Evolutionary conservation across 2,113 vertebrate genomes (phyloP).

Genomic region (Menura novaehollandiae): DNA sequence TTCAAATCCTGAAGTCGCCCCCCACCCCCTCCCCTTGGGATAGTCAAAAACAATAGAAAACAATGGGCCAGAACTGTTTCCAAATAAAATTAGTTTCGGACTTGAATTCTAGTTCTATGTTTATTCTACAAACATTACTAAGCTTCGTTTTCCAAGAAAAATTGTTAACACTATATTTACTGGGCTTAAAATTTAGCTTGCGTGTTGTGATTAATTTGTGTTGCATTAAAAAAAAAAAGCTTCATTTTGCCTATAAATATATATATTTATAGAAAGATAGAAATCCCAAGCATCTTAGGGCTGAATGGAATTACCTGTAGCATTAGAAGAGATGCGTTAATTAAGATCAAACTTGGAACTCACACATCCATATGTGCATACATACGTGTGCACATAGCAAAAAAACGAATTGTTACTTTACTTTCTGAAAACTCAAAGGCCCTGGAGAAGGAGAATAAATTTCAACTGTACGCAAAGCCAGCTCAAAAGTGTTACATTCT

Average conservation of each 20-base stretch:
- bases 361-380: fast-evolving
- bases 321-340: background rate
- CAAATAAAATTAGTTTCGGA: background rate
- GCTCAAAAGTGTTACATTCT: background rate
- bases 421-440: background rate
- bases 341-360: background rate
- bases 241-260: background rate
- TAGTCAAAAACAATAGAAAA: background rate
- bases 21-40: too few species aligned
- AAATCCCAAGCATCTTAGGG: background rate
- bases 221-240: background rate
- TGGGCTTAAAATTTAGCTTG: background rate
- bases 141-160: background rate
- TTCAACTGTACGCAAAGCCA: background rate
- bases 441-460: background rate
- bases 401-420: background rate
- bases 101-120: background rate
- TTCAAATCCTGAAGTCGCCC: background rate
- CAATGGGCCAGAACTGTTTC: background rate
- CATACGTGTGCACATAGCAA: background rate
- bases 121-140: background rate
- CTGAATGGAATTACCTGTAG: background rate
- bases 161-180: background rate
- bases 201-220: background rate
- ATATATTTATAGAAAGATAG: background rate